Conservation (phyloP, 92 coral and sea anemone genomes). For the Epizoanthus scotinus region DNA sequence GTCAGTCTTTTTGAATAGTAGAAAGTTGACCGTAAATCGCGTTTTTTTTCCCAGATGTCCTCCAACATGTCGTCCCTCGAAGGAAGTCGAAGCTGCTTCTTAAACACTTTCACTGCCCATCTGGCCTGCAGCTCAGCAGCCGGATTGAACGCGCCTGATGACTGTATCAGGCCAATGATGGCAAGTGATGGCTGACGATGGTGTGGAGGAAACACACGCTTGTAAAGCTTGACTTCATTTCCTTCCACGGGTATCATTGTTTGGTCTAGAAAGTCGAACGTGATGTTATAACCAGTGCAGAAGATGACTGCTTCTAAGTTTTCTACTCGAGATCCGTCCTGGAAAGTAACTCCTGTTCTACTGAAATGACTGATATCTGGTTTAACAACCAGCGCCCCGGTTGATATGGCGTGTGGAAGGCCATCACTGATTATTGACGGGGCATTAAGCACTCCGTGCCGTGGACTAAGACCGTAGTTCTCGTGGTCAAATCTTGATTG, state of each 20-base stretch:
- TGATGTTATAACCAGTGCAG: conserved; percentile 76
- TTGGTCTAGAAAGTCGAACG: conserved; percentile 59
- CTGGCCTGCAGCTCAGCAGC: conserved; percentile 50
- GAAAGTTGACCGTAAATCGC: background rate
- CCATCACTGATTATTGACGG: conserved; percentile 79
- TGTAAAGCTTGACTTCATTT: conserved; percentile 65
- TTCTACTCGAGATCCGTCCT: conserved; percentile 59
- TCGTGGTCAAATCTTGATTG: conserved; percentile 74
- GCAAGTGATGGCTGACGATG: conserved; percentile 31
- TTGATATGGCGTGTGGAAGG: conserved; percentile 71
- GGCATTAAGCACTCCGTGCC: conserved; percentile 62
- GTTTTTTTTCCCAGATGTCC: conserved; percentile 41
- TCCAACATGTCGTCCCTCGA: conserved; percentile 34
- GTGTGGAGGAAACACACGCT: conserved; percentile 47
- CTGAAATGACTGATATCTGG: conserved; percentile 64
- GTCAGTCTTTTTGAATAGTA: conserved; percentile 44
- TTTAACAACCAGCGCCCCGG: conserved; percentile 62
- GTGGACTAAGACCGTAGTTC: conserved; percentile 64
- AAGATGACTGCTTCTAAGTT: conserved; percentile 67
- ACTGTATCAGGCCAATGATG: conserved; percentile 35
- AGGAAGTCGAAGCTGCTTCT: conserved; percentile 30
- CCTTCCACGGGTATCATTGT: conserved; percentile 52
- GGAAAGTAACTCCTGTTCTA: conserved; percentile 58
- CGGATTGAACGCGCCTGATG: conserved; percentile 22
- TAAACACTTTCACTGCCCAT: conserved; percentile 47